Evolutionary conservation across 2,888 invertebrate species (phyloP), one percentile per base, ranked within the genome.

Genomic region (Octonoba sinensis): DNA sequence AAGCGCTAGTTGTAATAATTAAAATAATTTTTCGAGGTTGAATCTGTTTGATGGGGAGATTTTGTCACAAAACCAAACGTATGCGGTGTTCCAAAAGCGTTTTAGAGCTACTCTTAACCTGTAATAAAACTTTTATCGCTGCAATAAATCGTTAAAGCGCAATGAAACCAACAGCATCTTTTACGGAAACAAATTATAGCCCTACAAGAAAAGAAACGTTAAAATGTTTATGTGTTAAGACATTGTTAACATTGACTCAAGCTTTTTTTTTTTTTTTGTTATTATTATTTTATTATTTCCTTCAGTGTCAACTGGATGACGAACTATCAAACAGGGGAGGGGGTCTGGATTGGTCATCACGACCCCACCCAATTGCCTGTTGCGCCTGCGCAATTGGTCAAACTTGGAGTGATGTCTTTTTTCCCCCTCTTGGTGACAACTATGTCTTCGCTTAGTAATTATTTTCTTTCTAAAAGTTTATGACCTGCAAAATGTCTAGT

Each of bases 81-180:
- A 36, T 36, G 36, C 36, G 36, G 36, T 11, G 36, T 64, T 81
- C 60, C 46, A 54, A 67, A 56, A 44, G 69, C 73, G 67, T 81
- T 81, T 81, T 81, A 81, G 79, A 73, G 73, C 69, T 62, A 67
- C 69, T 67, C 73, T 69, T 67, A 81, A 74, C 79, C 62, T 57
- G 62, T 73, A 81, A 81, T 81, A 81, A 81, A 81, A 81, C 54
- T 81, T 81, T 81, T 81, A 81, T 81, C 67, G 54, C 67, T 36
- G 73, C 56, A 69, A 81, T 81, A 81, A 81, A 81, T 81, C 79
- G 72, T 81, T 73, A 73, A 74, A 81, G 79, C 74, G 79, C 79
- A 73, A 72, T 81, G 79, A 81, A 81, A 81, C 67, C 79, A 81
- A 73, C 79, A 69, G 73, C 79, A 67, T 73, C 72, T 66, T 66